A percentile compares a stretch with the other conserved stretches of the same genome.
Evolutionary conservation across 2,888 invertebrate species (phyloP).

Genomic region (Epiblema foenella): DNA sequence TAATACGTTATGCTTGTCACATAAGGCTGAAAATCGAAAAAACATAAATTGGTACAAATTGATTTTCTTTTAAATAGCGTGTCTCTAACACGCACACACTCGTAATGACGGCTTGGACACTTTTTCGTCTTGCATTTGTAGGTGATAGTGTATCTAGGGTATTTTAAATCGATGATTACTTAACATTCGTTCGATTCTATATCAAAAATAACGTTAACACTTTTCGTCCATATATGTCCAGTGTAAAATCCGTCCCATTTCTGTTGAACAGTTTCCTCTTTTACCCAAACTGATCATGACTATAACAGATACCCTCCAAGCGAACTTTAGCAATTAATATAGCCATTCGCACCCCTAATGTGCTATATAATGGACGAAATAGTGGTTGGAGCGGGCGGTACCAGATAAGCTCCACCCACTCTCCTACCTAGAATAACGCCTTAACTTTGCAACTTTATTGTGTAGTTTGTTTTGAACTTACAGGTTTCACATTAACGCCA

Average conservation of each 20-base stretch:
- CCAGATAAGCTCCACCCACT: conserved; percentile 20
- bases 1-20: too few species aligned
- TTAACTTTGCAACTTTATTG: background rate
- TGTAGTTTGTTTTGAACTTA: background rate
- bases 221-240: background rate
- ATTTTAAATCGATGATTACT: too few species aligned
- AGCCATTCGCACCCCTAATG: conserved; percentile 34
- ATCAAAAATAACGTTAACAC: too few species aligned
- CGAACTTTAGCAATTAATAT: conserved; percentile 30
- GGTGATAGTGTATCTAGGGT: too few species aligned
- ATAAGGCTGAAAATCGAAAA: too few species aligned
- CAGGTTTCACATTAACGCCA: too few species aligned
- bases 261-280: background rate
- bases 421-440: background rate
- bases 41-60: too few species aligned
- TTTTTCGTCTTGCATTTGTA: too few species aligned
- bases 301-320: background rate
- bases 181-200: too few species aligned
- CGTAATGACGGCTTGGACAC: too few species aligned
- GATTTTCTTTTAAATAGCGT: too few species aligned
- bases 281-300: background rate
- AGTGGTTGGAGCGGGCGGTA: conserved; percentile 33
- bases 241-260: background rate
- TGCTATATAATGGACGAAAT: conserved; percentile 25
- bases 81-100: too few species aligned